Evolutionary conservation across 2,113 vertebrate genomes (phyloP).

Genomic region (Ceyx margarethae): DNA sequence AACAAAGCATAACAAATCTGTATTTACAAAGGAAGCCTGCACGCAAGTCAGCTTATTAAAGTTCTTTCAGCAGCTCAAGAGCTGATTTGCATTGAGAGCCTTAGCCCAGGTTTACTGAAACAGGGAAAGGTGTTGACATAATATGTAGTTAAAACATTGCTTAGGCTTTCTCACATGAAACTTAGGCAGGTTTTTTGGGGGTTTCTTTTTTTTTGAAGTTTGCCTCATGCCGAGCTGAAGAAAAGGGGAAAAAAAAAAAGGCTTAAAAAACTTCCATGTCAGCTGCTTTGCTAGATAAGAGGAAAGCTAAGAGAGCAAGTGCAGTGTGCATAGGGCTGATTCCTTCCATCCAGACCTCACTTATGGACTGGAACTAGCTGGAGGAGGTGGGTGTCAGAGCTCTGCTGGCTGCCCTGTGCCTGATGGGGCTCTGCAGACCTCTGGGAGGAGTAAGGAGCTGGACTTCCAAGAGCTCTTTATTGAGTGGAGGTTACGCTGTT

Average conservation of each 20-base stretch:
- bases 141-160: slow-evolving; percentile 4
- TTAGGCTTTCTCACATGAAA: background rate
- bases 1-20: slow-evolving; percentile 41
- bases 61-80: background rate
- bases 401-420: background rate
- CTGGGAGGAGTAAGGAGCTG: background rate
- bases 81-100: background rate
- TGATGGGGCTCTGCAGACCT: background rate
- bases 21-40: slow-evolving; percentile 35
- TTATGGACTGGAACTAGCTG: background rate
- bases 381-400: background rate
- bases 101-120: slow-evolving; percentile 21
- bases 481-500: background rate
- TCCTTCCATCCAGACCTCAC: background rate
- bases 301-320: background rate
- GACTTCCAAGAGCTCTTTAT: background rate
- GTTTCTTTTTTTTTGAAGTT: background rate
- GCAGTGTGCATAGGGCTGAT: background rate
- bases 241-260: background rate
- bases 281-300: background rate
- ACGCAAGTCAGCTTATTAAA: slow-evolving; percentile 20
- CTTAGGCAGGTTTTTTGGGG: background rate
- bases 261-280: background rate
- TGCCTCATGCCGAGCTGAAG: slow-evolving; percentile 6
- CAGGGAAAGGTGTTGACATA: slow-evolving; percentile 18